Base-by-base conservation (phyloP, 1,140 invertebrate genomes). In the Phocides pigmalion region DNA sequence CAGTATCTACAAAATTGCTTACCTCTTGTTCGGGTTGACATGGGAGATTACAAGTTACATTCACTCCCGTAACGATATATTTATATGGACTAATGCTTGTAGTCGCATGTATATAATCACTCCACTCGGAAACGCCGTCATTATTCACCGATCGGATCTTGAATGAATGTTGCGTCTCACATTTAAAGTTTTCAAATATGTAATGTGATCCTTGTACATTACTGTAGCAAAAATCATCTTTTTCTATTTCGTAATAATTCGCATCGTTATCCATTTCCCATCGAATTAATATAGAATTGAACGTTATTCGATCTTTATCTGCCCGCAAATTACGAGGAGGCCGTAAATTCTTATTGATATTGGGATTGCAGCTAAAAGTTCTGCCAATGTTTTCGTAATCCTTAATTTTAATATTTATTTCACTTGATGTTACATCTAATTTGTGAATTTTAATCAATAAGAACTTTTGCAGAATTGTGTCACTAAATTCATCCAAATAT, bases 191-290 rank as follows among this genome's bases (percentile, higher is more conserved):
- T n/a, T 81, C 49, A 68, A 89, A 87, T 76, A 47, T 76, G 76
- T 37, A 54, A 70, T 4, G 61, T 63, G 12, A 65, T 68, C 53
- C 22, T 68, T 58, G 20, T 5, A 90, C 80, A 61, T 86, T 80
- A 12, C 59, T 72, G 65, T 66, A 72, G 80, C 84, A 39, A 84
- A 54, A 19, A 41, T 71, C 79, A 58, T 89, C 77, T 81, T 72
- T 84, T 70, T 87, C 82, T 35, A 90, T 81, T 78, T 90, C 88
- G 61, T 85, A 84, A 54, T 77, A 84, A 53, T 56, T 41, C 4
- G 66, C 74, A 4, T 74, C 37, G 14, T 74, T 17, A 14, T 65
- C 58, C 20, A 35, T 4, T 0, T 76, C 64, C 88, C 88, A 90
- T 14, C 64, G 16, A 4, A 89, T n/a, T 25, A 53, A 56, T 8